These are phyloP conservation scores for Lacanobia oleracea DNA, from an alignment of 2,888 invertebrate genomes.

Conservation along the genomic window DNA sequence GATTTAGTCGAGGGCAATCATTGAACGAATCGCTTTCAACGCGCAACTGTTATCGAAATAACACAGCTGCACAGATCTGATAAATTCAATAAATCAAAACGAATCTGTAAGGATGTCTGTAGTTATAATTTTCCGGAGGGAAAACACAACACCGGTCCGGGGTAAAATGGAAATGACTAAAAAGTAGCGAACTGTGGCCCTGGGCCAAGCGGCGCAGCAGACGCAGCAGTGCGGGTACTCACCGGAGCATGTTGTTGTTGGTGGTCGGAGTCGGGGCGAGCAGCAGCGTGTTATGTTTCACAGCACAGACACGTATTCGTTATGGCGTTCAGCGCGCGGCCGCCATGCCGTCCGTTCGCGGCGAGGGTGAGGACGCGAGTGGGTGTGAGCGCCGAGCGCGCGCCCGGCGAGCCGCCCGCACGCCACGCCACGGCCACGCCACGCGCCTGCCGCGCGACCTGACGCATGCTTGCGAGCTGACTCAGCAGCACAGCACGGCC, in stretches of 20 bases:
- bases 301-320: constrained; percentile 77
- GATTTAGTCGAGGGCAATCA: constrained; percentile 62
- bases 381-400: constrained; percentile 66
- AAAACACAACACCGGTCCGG: constrained; percentile 73
- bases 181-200: background rate
- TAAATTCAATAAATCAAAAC: constrained; percentile 60
- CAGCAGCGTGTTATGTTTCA: constrained; percentile 71
- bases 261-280: constrained; percentile 60
- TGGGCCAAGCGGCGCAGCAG: constrained; percentile 6
- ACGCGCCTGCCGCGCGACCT: constrained; percentile 16
- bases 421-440: constrained; percentile 54
- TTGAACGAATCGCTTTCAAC: constrained; percentile 47
- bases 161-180: constrained; percentile 60
- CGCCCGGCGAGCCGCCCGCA: constrained; percentile 56
- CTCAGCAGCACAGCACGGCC: constrained; percentile 27
- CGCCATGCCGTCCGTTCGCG: constrained; percentile 82
- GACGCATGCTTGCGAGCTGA: constrained; percentile 46
- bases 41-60: constrained; percentile 53
- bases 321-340: constrained; percentile 71
- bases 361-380: constrained; percentile 84
- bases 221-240: constrained; percentile 63
- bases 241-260: constrained; percentile 73
- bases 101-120: constrained; percentile 59
- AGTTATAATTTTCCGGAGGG: constrained; percentile 73
- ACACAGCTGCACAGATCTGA: constrained; percentile 47